These are phyloP conservation scores for Nephrotoma flavescens DNA, from an alignment of 2,888 invertebrate species.

Conservation along the genomic window DNA sequence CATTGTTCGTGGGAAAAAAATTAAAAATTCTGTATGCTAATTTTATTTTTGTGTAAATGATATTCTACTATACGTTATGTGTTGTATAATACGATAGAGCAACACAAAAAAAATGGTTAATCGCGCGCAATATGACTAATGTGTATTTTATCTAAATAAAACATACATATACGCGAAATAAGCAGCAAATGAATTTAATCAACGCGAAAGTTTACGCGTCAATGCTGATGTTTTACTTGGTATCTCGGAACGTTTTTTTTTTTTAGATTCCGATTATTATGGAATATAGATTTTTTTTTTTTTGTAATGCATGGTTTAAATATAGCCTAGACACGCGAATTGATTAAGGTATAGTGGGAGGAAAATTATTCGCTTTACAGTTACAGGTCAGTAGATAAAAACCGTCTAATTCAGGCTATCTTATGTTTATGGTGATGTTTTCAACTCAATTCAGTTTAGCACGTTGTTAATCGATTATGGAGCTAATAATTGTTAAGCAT, in stretches of 20 bases:
- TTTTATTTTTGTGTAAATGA: background rate
- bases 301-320: background rate
- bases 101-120: background rate
- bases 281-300: background rate
- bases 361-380: background rate
- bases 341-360: background rate
- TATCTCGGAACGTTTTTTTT: background rate
- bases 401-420: too few relatives aligned
- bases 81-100: background rate
- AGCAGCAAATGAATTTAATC: background rate
- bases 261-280: background rate
- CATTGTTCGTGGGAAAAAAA: background rate
- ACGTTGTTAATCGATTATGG: too few relatives aligned
- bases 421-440: too few relatives aligned
- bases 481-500: too few relatives aligned
- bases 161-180: background rate
- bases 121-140: background rate
- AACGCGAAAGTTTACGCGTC: background rate
- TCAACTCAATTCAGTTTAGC: too few relatives aligned
- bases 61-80: background rate
- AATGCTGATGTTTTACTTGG: background rate
- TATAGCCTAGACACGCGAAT: background rate
- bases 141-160: background rate
- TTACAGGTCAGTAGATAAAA: background rate
- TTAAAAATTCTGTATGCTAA: background rate